Evolutionary conservation across 2,113 vertebrate species (phyloP), one percentile per base, ranked within the genome.

Genomic region (Takifugu bimaculatus): DNA sequence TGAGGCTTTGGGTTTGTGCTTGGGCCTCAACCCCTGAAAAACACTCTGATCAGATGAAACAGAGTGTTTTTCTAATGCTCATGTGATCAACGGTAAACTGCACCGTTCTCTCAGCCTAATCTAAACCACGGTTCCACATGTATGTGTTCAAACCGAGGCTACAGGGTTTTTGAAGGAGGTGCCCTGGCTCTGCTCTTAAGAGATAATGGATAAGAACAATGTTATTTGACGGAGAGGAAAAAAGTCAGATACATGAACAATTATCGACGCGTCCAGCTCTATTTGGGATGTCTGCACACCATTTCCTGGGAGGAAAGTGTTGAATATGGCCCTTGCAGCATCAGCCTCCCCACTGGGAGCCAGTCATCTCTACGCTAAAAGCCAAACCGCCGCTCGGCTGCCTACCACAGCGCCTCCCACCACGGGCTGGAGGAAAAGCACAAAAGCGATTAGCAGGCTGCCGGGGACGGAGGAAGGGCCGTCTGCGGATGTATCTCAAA

Each of bases 371-470:
- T 55, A 80, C 68, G 73, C 72, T 74, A 65, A 74, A 72, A 52
- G 63, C 48, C 64, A 71, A 72, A 83, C 68, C 80, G 67, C 70
- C 77, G 74, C 67, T 67, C 74, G 70, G 72, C 62, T 79, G 62
- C 61, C 77, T 70, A 78, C 72, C 82, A 69, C 65, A 60, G 72
- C 81, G 83, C 77, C 66, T 78, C 77, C 80, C 56, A 79, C 74
- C 80, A 86, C 26, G 78, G 82, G 68, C 82, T 78, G 68, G 48
- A 84, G 80, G 74, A 86, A 85, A 88, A 89, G 81, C 74, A 88
- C 84, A 88, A 87, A 88, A 82, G 85, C 80, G 74, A 88, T 90
- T 89, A 88, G 77, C n/a, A 28, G 80, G 81, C 53, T 6, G 54
- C 77, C 54, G 68, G 68, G 70, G 81, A 62, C 57, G 57, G 68